phyloP scores from a whole-genome alignment of 2,113 vertebrate species.

The Ochotona princeps region DNA sequence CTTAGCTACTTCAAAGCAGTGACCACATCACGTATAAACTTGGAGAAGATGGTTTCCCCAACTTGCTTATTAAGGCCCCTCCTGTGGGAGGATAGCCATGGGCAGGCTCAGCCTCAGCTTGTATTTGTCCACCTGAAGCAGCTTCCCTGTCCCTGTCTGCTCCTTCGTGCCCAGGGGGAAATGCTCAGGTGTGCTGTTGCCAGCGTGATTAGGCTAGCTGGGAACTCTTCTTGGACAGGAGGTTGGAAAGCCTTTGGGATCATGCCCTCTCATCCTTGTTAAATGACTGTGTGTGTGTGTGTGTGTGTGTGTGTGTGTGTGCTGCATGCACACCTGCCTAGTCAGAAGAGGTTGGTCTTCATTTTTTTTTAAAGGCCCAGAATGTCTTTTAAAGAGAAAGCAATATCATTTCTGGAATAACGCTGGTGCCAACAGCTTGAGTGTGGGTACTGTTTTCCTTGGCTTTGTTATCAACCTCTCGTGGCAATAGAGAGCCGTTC shows the following conservation, averaged over 20 bases:
- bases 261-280: conserved; percentile 81
- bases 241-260: conserved; percentile 83
- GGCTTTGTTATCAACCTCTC: background rate
- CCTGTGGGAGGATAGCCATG: conserved; percentile 21
- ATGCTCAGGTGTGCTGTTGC: conserved; percentile 80
- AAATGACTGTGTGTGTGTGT: conserved; percentile 69
- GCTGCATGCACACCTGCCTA: conserved; percentile 16
- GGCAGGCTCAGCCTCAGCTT: conserved; percentile 64
- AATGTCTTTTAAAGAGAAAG: conserved; percentile 69
- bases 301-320: no score
- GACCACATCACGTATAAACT: conserved; percentile 80
- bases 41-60: conserved; percentile 78
- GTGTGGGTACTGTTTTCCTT: background rate
- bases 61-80: conserved; percentile 78
- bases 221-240: conserved; percentile 81
- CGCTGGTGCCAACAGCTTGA: background rate
- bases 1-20: conserved; percentile 79
- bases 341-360: conserved; percentile 36
- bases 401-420: conserved; percentile 18
- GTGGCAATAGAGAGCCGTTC: background rate
- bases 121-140: conserved; percentile 77
- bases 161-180: conserved; percentile 74
- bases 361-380: conserved; percentile 50
- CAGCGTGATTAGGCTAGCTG: conserved; percentile 83
- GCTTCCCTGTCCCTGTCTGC: conserved; percentile 71